These are phyloP conservation scores for Tinea pellionella DNA, from an alignment of 2,888 invertebrate genomes.

Conservation along the genomic window DNA sequence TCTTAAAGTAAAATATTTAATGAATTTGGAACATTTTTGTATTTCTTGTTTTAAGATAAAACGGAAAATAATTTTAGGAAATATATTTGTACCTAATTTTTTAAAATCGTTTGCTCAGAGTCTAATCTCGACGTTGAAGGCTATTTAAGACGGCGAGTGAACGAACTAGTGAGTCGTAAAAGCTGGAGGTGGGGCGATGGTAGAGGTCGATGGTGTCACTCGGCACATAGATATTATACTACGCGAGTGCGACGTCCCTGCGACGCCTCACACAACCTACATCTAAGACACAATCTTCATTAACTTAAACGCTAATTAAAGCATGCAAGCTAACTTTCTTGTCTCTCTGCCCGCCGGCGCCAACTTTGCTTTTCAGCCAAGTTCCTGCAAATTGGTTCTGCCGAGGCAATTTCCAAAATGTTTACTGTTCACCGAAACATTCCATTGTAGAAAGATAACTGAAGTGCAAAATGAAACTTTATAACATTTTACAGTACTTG, in stretches of 20 bases:
- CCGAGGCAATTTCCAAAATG: conserved; percentile 16
- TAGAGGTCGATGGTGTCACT: conserved; percentile 6
- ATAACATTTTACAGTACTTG: neutral
- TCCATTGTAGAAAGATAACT: conserved; percentile 14
- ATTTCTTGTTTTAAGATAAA: neutral
- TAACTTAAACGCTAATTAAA: conserved; percentile 60
- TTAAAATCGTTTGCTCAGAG: conserved; percentile 17
- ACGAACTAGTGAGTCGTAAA: conserved; percentile 21
- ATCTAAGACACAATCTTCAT: conserved; percentile 42
- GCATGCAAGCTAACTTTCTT: conserved; percentile 31
- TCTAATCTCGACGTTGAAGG: conserved; percentile 34
- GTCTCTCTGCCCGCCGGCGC: conserved; percentile 32
- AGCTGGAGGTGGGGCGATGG: conserved; percentile 5
- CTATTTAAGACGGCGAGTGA: conserved; percentile 20
- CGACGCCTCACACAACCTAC: conserved; percentile 9
- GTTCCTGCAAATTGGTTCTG: conserved; percentile 49
- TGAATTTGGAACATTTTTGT: neutral
- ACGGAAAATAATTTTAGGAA: neutral
- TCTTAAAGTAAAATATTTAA: neutral
- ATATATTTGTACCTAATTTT: neutral
- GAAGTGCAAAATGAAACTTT: conserved; percentile 1
- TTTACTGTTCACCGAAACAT: conserved; percentile 15
- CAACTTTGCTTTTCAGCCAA: conserved; percentile 15
- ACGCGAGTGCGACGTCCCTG: neutral
- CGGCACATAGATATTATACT: neutral